Evolutionary conservation across 1,140 invertebrate genomes (phyloP).

Genomic region (Wasmannia auropunctata): DNA sequence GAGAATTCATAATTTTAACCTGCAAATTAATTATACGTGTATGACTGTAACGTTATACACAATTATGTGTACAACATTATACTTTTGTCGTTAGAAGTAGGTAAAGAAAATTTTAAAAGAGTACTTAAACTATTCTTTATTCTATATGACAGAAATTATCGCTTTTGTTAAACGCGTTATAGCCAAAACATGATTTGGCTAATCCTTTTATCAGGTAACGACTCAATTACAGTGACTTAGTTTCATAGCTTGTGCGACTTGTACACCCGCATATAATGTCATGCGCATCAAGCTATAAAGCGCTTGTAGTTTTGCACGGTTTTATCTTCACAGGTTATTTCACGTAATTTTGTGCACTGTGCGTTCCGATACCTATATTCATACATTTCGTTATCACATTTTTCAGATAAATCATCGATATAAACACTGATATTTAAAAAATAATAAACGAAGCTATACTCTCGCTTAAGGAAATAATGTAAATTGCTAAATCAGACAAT

Average conservation of each 20-base stretch:
- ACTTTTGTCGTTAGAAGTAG: background rate
- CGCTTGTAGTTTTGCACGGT: background rate
- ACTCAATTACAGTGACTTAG: slow-evolving; percentile 3
- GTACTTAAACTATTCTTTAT: background rate
- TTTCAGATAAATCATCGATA: background rate
- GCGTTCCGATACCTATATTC: background rate
- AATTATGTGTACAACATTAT: too few relatives aligned
- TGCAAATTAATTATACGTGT: background rate
- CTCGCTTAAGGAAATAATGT: background rate
- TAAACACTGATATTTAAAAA: background rate
- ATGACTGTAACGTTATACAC: background rate
- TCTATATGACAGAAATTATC: background rate
- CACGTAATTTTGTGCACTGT: background rate
- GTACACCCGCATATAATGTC: background rate
- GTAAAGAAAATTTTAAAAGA: background rate
- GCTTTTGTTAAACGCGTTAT: background rate
- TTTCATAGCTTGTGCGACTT: background rate
- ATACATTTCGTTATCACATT: background rate
- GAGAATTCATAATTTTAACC: background rate
- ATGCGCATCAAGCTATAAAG: background rate
- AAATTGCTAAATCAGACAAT: background rate
- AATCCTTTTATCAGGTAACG: background rate
- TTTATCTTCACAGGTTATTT: slow-evolving; percentile 24
- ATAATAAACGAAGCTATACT: background rate
- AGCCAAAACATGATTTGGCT: background rate